Base-by-base conservation (phyloP, 2,888 invertebrate genomes). In the Amphipyra berbera region DNA sequence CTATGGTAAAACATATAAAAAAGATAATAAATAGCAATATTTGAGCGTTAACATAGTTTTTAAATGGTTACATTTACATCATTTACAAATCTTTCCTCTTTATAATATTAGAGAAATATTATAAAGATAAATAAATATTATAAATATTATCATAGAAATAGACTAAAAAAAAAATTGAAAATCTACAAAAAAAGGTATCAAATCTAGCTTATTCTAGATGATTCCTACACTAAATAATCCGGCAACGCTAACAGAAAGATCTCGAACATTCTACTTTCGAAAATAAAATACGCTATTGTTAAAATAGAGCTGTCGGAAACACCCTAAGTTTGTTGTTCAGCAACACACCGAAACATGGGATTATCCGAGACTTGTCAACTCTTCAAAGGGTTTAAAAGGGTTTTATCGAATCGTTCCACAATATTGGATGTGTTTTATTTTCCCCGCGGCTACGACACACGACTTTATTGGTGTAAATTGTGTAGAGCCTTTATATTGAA, bases 331-430 rank as follows among this genome's bases (percentile, higher is more conserved):
- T 35, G n/a, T 40, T 12, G n/a, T 2, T 7, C 30, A 6, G 14
- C 40, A 49, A 61, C 46, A 69, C 47, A 68, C 41, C 27, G 53
- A 70, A 71, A 56, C 30, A 40, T 9, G 15, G 61, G 57, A 77
- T 77, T 47, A 73, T 61, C 42, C 62, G 48, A 42, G 44, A 60
- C 68, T 79, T 77, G 57, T 66, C 73, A 68, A 79, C 73, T 73
- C 58, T 56, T 68, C 68, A 68, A 60, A 79, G 42, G 59, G 52
- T 21, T 58, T 61, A 60, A 67, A 82, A 83, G 61, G 77, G 76
- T 68, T 73, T 63, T 33, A 47, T 44, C 60, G 68, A 68, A 68
- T 65, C 60, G 57, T 67, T 53, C 56, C 55, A 68, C 68, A 61
- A 65, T 68, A 75, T 71, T 75, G 70, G 57, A 45, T 58, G 13